These are phyloP conservation scores for Drosophila paulistorum DNA, from an alignment of 1,140 invertebrate genomes.

Conservation along the genomic window DNA sequence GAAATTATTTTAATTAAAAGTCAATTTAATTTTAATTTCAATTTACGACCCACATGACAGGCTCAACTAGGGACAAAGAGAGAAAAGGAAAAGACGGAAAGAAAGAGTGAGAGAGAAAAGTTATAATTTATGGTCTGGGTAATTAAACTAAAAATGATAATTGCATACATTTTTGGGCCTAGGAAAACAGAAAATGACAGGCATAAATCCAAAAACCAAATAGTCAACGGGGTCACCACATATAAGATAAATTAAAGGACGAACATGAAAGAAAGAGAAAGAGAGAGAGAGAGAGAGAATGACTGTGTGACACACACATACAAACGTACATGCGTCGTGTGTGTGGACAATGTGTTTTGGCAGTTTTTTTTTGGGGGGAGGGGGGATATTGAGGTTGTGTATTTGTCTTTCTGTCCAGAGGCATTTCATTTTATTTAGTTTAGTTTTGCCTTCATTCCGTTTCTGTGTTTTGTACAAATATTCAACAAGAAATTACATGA, in stretches of 20 bases:
- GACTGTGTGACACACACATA: not conserved
- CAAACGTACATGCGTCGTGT: not conserved
- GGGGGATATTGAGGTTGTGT: not conserved
- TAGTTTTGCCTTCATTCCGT: conserved; percentile 25
- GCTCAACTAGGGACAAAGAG: not conserved
- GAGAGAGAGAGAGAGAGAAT: not conserved
- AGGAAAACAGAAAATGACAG: conserved; percentile 20
- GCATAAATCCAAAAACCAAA: conserved; percentile 38
- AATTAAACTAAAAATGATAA: conserved; percentile 61
- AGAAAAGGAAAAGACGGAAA: not conserved
- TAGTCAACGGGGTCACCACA: conserved; percentile 25
- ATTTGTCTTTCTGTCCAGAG: not conserved
- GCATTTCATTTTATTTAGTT: conserved; percentile 8
- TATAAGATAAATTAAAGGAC: conserved; percentile 53
- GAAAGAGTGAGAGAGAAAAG: conserved; percentile 19
- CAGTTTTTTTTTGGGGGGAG: conserved; percentile 7
- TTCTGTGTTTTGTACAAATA: conserved; percentile 48
- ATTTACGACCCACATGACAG: conserved; percentile 20
- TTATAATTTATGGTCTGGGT: conserved; percentile 44
- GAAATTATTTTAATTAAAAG: conserved; percentile 3
- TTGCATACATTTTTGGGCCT: conserved; percentile 16
- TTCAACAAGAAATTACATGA: conserved; percentile 55
- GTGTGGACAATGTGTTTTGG: conserved; percentile 29
- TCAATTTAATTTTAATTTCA: conserved; percentile 26
- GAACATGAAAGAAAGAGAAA: not conserved